Conservation (phyloP, 92 coral and sea anemone genomes). For the Plumapathes pennacea region DNA sequence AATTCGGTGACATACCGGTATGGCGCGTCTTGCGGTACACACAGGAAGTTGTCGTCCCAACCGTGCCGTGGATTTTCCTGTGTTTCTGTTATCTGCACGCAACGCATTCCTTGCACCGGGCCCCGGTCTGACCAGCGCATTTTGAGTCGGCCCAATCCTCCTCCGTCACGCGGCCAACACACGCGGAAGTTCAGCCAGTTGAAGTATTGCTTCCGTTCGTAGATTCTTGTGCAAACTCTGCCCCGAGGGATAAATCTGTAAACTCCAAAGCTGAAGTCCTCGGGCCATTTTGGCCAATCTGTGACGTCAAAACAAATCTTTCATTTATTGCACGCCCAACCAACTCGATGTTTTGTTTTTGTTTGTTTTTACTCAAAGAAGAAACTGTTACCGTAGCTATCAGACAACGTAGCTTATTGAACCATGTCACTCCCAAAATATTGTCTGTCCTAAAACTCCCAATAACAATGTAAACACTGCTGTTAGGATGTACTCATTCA, state of each 20-base stretch:
- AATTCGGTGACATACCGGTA: slow-evolving; percentile 16
- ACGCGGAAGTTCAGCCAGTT: slow-evolving; percentile 8
- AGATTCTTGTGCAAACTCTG: slow-evolving; percentile 6
- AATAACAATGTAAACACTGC: too few species aligned
- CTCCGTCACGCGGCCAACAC: slow-evolving; percentile 10
- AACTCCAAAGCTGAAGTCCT: slow-evolving; percentile 26
- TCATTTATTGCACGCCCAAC: too few species aligned
- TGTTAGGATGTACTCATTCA: too few species aligned
- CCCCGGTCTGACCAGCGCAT: slow-evolving; percentile 67
- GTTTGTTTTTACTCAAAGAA: too few species aligned
- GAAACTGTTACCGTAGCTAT: too few species aligned
- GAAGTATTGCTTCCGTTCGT: slow-evolving; percentile 16
- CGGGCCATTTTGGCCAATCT: slow-evolving; percentile 45
- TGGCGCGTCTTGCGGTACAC: slow-evolving; percentile 42
- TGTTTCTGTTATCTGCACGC: slow-evolving; percentile 37
- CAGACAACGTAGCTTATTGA: too few species aligned
- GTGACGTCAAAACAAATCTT: too few species aligned
- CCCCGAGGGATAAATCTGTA: neutral
- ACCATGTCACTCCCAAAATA: too few species aligned
- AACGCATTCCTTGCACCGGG: slow-evolving; percentile 26
- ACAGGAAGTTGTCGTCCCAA: slow-evolving; percentile 48
- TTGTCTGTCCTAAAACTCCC: too few species aligned
- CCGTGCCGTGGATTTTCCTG: slow-evolving; percentile 3
- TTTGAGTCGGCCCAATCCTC: slow-evolving; percentile 24
- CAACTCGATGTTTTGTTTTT: too few species aligned